Evolutionary conservation across 2,888 invertebrate genomes (phyloP).

Genomic region (Oxycera nigricornis): DNA sequence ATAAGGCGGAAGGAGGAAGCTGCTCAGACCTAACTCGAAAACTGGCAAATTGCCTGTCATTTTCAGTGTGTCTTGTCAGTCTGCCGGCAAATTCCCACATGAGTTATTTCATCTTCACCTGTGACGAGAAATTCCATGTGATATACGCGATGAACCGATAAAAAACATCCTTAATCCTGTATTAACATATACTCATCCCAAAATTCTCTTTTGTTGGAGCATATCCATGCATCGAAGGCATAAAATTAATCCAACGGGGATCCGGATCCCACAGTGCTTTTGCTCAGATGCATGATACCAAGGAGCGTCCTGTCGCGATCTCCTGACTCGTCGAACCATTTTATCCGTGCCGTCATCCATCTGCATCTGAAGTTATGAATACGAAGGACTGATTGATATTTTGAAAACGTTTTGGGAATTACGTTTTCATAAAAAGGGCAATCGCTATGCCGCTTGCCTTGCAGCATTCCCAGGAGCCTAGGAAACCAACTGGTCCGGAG

Average conservation of each 20-base stretch:
- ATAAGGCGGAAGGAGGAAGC: too few relatives aligned
- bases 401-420: conserved; percentile 37
- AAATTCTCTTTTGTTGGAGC: not conserved
- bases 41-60: conserved; percentile 30
- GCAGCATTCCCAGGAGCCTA: conserved; percentile 1
- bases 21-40: not conserved
- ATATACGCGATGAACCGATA: conserved; percentile 3
- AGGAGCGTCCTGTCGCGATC: not conserved
- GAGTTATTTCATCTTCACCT: not conserved
- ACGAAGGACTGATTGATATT: conserved; percentile 36
- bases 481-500: not conserved
- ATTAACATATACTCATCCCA: not conserved
- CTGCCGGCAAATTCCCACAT: not conserved
- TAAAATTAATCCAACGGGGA: conserved; percentile 33
- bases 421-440: conserved; percentile 33
- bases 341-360: conserved; percentile 12
- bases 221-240: conserved; percentile 18
- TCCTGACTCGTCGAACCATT: not conserved
- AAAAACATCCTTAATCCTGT: conserved; percentile 14
- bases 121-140: not conserved
- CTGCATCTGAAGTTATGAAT: conserved; percentile 39
- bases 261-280: not conserved
- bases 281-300: not conserved
- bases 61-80: conserved; percentile 21
- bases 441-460: conserved; percentile 13